These are phyloP conservation scores for Pelobates fuscus DNA, from an alignment of 2,113 vertebrate species.

Conservation along the genomic window DNA sequence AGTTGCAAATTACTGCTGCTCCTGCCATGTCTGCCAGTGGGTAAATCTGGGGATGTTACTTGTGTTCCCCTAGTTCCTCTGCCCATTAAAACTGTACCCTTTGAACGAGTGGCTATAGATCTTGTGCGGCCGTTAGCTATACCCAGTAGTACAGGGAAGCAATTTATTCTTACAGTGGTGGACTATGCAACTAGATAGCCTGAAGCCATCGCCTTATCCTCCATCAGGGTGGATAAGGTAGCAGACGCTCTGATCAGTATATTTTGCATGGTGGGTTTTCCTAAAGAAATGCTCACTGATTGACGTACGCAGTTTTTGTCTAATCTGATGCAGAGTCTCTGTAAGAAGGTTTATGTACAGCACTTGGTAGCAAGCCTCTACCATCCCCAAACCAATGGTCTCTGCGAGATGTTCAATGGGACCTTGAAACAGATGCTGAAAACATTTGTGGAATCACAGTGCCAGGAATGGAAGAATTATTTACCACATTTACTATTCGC, in stretches of 20 bases:
- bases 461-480: too few relatives aligned
- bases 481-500: too few relatives aligned
- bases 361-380: too few relatives aligned
- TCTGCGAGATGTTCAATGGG: too few relatives aligned
- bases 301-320: not conserved
- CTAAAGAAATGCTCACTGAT: constrained; percentile 5
- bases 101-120: constrained; percentile 5
- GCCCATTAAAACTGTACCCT: not conserved
- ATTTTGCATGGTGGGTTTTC: not conserved
- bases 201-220: constrained; percentile 1
- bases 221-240: not conserved
- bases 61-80: not conserved
- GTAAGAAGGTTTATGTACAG: too few relatives aligned
- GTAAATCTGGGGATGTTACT: not conserved
- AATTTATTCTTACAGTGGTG: too few relatives aligned
- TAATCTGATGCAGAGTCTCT: too few relatives aligned
- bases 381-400: too few relatives aligned
- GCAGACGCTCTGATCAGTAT: not conserved
- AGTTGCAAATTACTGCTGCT: too few relatives aligned
- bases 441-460: too few relatives aligned
- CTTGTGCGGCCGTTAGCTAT: not conserved
- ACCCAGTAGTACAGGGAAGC: not conserved
- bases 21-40: too few relatives aligned
- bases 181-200: not conserved
- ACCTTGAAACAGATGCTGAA: too few relatives aligned